Evolutionary conservation across 2,797 vertebrate genomes (phyloP).

Genomic region (Xenopus petersii): DNA sequence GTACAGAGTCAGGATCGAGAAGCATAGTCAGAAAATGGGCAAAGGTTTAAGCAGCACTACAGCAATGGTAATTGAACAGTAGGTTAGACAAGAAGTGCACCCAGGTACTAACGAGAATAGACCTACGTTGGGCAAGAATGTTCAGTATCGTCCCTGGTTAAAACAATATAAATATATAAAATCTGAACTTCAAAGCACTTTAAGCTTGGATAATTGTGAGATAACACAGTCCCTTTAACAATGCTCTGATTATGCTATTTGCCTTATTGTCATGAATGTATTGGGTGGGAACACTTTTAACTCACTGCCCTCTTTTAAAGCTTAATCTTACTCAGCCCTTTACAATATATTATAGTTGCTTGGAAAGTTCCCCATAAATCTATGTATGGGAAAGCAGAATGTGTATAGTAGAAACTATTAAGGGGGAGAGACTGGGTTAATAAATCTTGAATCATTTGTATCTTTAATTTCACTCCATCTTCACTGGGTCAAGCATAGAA

Average conservation of each 20-base stretch:
- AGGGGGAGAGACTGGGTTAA: constrained; percentile 33
- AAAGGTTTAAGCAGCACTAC: too few species aligned
- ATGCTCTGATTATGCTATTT: too few species aligned
- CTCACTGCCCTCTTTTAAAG: neutral
- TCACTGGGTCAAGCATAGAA: constrained; percentile 17
- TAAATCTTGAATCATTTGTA: constrained; percentile 31
- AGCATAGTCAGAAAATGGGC: too few species aligned
- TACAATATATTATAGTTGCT: constrained; percentile 13
- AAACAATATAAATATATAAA: too few species aligned
- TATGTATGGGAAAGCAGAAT: constrained; percentile 16
- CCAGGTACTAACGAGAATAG: too few species aligned
- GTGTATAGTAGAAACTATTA: constrained; percentile 17
- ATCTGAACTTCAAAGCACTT: too few species aligned
- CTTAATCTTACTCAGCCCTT: constrained; percentile 53
- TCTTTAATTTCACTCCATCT: constrained; percentile 28
- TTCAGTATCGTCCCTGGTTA: too few species aligned
- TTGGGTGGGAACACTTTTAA: neutral
- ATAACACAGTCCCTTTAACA: too few species aligned
- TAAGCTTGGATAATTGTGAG: neutral
- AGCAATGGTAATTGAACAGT: too few species aligned
- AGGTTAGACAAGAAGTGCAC: too few species aligned
- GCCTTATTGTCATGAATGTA: neutral
- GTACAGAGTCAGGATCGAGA: too few species aligned
- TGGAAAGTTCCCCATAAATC: constrained; percentile 25
- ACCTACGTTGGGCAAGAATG: too few species aligned